A percentile compares a stretch with the other conserved stretches of the same genome.
These are phyloP conservation scores for Limonius californicus DNA, from an alignment of 1,140 invertebrate species.

Conservation along the genomic window DNA sequence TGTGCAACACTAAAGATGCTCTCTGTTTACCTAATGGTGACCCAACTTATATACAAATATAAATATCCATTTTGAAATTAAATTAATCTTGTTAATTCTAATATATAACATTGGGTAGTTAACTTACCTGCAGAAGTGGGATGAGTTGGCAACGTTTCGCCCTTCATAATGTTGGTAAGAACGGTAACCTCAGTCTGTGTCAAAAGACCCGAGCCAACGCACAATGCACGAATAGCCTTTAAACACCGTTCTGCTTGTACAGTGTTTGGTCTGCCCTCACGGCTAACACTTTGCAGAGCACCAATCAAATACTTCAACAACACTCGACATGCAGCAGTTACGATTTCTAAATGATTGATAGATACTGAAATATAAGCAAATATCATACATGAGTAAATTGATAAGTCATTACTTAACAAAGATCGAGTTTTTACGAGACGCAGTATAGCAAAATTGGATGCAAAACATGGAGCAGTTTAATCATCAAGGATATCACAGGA, in stretches of 20 bases:
- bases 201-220: constrained; percentile 55
- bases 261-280: constrained; percentile 38
- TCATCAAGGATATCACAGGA: neutral
- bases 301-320: constrained; percentile 43
- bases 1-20: too few relatives aligned
- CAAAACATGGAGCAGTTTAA: neutral
- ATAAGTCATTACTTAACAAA: constrained; percentile 1
- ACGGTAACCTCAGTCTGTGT: constrained; percentile 57
- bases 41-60: too few relatives aligned
- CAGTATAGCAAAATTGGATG: too few relatives aligned
- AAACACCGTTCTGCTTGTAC: constrained; percentile 47
- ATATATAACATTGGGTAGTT: neutral
- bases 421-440: too few relatives aligned
- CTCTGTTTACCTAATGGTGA: too few relatives aligned
- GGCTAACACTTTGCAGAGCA: constrained; percentile 36
- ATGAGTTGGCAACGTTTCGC: constrained; percentile 61
- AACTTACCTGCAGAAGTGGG: constrained; percentile 49
- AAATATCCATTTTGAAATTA: too few relatives aligned
- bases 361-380: constrained; percentile 38
- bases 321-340: constrained; percentile 43
- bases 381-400: neutral
- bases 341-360: constrained; percentile 42
- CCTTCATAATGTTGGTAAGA: constrained; percentile 63
- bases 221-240: constrained; percentile 58
- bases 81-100: neutral